These are phyloP conservation scores for Pungitius pungitius DNA, from an alignment of 2,113 vertebrate species.

Conservation along the genomic window DNA sequence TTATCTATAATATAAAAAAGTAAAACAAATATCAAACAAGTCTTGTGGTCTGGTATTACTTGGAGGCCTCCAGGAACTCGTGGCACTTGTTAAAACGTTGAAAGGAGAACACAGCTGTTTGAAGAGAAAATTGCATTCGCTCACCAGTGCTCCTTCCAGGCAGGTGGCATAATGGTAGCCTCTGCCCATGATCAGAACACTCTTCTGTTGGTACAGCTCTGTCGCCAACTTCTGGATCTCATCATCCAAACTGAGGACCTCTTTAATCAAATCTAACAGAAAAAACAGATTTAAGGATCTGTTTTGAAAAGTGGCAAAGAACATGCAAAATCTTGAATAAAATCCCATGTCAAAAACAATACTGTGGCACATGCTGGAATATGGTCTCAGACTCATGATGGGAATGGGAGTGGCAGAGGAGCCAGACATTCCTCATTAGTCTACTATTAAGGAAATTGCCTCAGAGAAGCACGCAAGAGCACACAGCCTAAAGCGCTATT, in stretches of 20 bases:
- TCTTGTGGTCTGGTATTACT: not conserved
- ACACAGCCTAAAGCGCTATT: slow-evolving; percentile 25
- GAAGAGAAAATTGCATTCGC: slow-evolving; percentile 29
- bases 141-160: slow-evolving; percentile 95
- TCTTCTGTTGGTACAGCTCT: slow-evolving; percentile 97
- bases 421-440: slow-evolving; percentile 59
- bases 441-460: slow-evolving; percentile 41
- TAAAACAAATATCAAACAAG: not conserved
- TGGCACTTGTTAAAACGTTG: not conserved
- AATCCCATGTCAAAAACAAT: not conserved
- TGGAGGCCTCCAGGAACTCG: not conserved
- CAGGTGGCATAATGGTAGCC: slow-evolving; percentile 98
- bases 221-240: slow-evolving; percentile 95
- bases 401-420: slow-evolving; percentile 15
- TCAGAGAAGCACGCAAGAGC: slow-evolving; percentile 52
- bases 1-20: not conserved
- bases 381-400: slow-evolving; percentile 13
- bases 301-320: not conserved
- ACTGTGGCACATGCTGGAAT: slow-evolving; percentile 11
- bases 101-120: not conserved
- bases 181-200: slow-evolving; percentile 97
- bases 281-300: not conserved
- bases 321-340: not conserved
- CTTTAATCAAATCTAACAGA: slow-evolving; percentile 91
- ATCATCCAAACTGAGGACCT: slow-evolving; percentile 94